A percentile compares a stretch with the other conserved stretches of the same genome.
These are phyloP conservation scores for Eucera pruinosa DNA, from an alignment of 2,888 invertebrate species.

Conservation along the genomic window DNA sequence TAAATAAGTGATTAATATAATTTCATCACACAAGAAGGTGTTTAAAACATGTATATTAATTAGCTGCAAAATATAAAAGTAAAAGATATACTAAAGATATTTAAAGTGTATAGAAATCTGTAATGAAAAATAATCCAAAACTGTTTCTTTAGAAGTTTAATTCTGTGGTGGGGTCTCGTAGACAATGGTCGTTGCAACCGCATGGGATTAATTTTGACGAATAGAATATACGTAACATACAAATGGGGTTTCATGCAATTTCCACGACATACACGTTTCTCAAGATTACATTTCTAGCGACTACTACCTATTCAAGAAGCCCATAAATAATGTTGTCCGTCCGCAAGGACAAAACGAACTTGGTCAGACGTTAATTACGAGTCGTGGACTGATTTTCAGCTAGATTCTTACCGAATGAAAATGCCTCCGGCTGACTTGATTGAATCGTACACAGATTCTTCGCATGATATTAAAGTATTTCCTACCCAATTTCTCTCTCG, in stretches of 20 bases:
- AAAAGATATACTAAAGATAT: too few species aligned
- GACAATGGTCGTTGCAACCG: background rate
- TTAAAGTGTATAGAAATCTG: too few species aligned
- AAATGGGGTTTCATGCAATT: constrained; percentile 15
- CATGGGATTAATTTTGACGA: constrained; percentile 31
- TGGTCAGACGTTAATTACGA: constrained; percentile 56
- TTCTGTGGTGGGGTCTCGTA: too few species aligned
- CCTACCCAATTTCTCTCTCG: background rate
- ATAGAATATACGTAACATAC: background rate
- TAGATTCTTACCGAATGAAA: constrained; percentile 51
- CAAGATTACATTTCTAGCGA: constrained; percentile 28
- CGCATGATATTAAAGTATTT: too few species aligned
- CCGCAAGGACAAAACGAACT: constrained; percentile 31
- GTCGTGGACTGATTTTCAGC: constrained; percentile 49
- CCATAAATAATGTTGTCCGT: constrained; percentile 42
- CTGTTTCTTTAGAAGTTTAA: too few species aligned
- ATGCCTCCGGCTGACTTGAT: constrained; percentile 49
- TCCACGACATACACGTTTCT: constrained; percentile 15
- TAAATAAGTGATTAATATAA: too few species aligned
- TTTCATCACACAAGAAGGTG: too few species aligned
- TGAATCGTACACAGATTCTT: too few species aligned
- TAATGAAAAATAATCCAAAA: too few species aligned
- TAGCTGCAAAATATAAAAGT: too few species aligned
- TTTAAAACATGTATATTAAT: too few species aligned
- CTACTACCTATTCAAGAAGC: constrained; percentile 21